Base-by-base conservation (phyloP, 2,888 invertebrate species). In the Volucella zonaria region DNA sequence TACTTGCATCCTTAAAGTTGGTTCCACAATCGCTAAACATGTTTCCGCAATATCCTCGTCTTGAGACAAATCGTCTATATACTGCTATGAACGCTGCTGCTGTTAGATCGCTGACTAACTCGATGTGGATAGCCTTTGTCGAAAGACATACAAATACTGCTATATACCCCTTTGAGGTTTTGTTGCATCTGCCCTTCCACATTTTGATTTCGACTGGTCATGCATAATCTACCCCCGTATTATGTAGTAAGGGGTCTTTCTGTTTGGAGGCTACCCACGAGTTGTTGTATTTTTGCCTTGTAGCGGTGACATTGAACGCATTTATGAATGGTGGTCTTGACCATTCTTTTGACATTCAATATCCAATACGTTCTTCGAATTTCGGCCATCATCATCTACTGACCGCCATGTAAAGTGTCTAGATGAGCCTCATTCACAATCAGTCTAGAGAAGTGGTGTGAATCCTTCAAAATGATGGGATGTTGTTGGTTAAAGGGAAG, bases 101-200 rank as follows among this genome's bases (percentile, higher is more conserved):
- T 23, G 43, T 74, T 2, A 71, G 59, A 10, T 61, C 61, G 23
- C 71, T 71, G 8, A 64, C 74, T 11, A 74, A 12, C 38, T 62
- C 74, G 3, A 74, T 64, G 15, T 56, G 74, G 1, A 74, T 64
- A 3, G 74, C 56, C 49, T 74, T 74, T 18, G 74, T 64, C 31
- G 64, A 62, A 11, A 74, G 12, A 52, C 68, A 76, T 2, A 74
- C 31, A 15, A 74, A 74, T 12, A 64, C 52, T 31, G 64, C 62
- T 38, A 64, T 74, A 54, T 61, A 76, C 1, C 76, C 68, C 43
- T 76, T 76, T n/a, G 38, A n/a, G 11, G 54, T 51, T 51, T 43
- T 68, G 9, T 76, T 76, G 43, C 76, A 76, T 61, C 40, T 62
- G n/a, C 64, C 64, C 45, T 64, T 74, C 64, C 74, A 64, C 38